Evolutionary conservation across 2,113 vertebrate species (phyloP).

Genomic region (Ictalurus furcatus): DNA sequence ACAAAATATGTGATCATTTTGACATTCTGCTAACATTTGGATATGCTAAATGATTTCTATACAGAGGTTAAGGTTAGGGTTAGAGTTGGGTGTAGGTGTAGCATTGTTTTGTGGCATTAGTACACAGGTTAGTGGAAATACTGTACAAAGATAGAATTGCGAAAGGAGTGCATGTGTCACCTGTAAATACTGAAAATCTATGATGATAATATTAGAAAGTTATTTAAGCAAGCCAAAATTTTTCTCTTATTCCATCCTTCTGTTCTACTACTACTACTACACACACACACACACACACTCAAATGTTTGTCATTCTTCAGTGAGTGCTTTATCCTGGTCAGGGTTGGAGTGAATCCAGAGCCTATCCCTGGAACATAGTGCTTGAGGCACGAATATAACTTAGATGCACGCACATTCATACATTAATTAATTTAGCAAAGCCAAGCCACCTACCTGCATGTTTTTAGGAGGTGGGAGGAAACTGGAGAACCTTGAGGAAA

Average conservation of each 20-base stretch:
- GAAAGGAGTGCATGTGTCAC: neutral
- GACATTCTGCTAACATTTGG: neutral
- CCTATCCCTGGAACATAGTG: neutral
- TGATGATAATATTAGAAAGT: neutral
- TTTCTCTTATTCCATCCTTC: neutral
- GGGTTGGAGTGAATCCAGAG: neutral
- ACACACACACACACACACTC: neutral
- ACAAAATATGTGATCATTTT: neutral
- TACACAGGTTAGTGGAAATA: neutral
- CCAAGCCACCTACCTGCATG: neutral
- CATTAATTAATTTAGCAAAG: neutral
- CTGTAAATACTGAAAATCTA: neutral
- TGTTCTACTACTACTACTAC: neutral
- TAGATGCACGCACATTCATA: neutral
- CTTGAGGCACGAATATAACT: neutral
- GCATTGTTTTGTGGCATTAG: neutral
- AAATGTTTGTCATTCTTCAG: neutral
- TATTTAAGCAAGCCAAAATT: neutral
- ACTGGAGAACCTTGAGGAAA: neutral
- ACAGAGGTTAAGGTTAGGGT: neutral
- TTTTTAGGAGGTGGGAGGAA: neutral
- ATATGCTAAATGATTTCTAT: neutral
- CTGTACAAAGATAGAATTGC: neutral
- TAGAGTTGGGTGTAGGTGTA: neutral
- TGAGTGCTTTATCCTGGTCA: neutral